Percentiles rank a stretch among this genome's conserved stretches.
Conservation (phyloP, 1,140 invertebrate genomes). For the Paraescarpia echinospica region DNA sequence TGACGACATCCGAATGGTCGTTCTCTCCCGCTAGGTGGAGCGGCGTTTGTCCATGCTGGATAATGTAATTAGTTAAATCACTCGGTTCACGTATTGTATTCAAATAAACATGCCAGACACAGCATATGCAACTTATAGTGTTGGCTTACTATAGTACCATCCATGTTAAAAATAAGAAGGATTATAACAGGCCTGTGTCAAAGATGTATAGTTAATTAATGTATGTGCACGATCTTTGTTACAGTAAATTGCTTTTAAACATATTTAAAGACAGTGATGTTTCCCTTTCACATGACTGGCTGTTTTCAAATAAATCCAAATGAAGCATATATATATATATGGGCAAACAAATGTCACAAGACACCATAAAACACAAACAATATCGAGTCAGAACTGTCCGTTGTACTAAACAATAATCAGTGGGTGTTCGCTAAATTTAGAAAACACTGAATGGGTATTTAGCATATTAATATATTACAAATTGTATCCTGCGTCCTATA, state of each 20-base stretch:
- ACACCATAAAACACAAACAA: neutral
- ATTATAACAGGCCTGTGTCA: too few species aligned
- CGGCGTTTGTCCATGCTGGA: slow-evolving; percentile 63
- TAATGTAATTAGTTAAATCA: neutral
- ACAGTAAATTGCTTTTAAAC: neutral
- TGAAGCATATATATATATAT: too few species aligned
- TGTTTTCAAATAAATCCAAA: too few species aligned
- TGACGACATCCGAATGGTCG: slow-evolving; percentile 97
- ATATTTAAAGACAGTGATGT: neutral
- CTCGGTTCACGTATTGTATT: neutral
- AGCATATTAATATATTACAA: too few species aligned
- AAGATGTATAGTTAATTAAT: too few species aligned
- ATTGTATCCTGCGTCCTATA: too few species aligned
- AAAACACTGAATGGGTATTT: too few species aligned
- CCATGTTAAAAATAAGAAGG: neutral
- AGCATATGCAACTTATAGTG: neutral
- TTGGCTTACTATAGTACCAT: neutral
- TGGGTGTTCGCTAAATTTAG: neutral
- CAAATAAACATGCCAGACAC: neutral
- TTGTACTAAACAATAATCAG: neutral
- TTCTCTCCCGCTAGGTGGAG: slow-evolving; percentile 88
- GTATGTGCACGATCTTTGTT: neutral
- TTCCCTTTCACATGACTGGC: neutral
- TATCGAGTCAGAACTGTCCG: neutral
- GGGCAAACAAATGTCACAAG: too few species aligned